These are phyloP conservation scores for Virgularia gustaviana DNA, from an alignment of 92 coral and sea anemone species.

Conservation along the genomic window DNA sequence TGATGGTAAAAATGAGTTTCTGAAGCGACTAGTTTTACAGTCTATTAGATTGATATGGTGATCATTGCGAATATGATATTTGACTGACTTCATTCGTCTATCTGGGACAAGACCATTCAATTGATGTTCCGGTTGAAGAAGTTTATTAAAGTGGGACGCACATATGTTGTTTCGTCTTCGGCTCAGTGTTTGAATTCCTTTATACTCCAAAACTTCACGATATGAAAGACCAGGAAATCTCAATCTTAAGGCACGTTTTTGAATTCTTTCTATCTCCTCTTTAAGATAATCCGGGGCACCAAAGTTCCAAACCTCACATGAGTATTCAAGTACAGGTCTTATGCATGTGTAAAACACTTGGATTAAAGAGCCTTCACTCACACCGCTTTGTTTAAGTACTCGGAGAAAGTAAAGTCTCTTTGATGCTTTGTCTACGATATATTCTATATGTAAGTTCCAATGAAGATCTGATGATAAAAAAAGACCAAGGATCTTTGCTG, in stretches of 20 bases:
- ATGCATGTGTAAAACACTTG: slow-evolving; percentile 22
- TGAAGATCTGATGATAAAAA: slow-evolving; percentile 23
- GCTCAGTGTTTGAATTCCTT: neutral
- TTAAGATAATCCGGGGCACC: slow-evolving; percentile 2
- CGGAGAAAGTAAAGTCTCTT: slow-evolving; percentile 27
- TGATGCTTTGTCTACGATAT: slow-evolving; percentile 13
- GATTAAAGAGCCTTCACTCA: neutral
- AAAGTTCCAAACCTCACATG: slow-evolving; percentile 22
- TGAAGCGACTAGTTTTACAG: neutral
- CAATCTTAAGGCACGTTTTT: too few species aligned
- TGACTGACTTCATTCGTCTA: neutral
- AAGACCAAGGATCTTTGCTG: slow-evolving; percentile 10
- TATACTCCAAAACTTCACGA: neutral
- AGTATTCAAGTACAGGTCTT: slow-evolving; percentile 29
- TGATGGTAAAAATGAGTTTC: neutral
- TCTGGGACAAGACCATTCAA: too few species aligned
- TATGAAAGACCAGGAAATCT: neutral
- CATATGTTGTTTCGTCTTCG: neutral
- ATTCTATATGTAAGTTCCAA: slow-evolving; percentile 31
- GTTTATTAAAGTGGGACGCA: neutral
- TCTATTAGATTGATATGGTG: neutral
- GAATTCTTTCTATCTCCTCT: too few species aligned
- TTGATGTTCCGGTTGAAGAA: neutral
- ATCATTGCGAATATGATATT: neutral
- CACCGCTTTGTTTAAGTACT: neutral